phyloP scores from a whole-genome alignment of 2,888 invertebrate genomes.

The Rhabditoides inermis region DNA sequence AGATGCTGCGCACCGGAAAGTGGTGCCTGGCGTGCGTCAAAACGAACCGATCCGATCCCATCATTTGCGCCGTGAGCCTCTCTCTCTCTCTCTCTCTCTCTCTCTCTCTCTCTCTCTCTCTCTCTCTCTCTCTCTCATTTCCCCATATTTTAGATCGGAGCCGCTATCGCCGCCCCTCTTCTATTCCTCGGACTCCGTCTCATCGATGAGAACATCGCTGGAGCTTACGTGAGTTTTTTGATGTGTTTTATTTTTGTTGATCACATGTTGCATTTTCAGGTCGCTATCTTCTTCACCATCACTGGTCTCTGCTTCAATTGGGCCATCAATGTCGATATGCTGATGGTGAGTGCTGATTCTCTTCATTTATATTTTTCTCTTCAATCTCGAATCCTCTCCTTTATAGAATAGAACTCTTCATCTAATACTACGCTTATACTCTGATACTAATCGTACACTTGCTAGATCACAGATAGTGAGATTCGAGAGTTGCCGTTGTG shows the following conservation, averaged over 20 bases:
- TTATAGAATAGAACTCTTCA: too few species aligned
- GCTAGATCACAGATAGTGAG: too few species aligned
- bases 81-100: too few species aligned
- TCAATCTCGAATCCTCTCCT: too few species aligned
- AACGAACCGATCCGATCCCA: slow-evolving; percentile 55
- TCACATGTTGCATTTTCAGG: slow-evolving; percentile 47
- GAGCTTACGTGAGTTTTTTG: slow-evolving; percentile 11
- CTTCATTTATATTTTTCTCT: background rate
- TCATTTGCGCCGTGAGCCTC: slow-evolving; percentile 79
- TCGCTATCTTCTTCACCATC: slow-evolving; percentile 56
- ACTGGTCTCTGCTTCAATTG: slow-evolving; percentile 83
- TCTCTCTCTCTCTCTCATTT: too few species aligned
- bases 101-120: too few species aligned
- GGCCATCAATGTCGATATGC: slow-evolving; percentile 94
- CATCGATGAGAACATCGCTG: slow-evolving; percentile 57
- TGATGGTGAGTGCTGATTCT: slow-evolving; percentile 29
- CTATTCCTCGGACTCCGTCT: slow-evolving; percentile 71
- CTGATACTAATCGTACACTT: too few species aligned
- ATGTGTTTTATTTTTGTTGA: background rate
- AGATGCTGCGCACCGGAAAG: slow-evolving; percentile 11
- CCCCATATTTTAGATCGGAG: too few species aligned
- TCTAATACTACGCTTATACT: too few species aligned
- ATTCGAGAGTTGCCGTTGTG: too few species aligned
- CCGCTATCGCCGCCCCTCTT: slow-evolving; percentile 76
- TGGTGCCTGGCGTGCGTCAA: slow-evolving; percentile 8